Evolutionary conservation across 2,113 vertebrate species (phyloP).

Genomic region (Plecotus auritus): DNA sequence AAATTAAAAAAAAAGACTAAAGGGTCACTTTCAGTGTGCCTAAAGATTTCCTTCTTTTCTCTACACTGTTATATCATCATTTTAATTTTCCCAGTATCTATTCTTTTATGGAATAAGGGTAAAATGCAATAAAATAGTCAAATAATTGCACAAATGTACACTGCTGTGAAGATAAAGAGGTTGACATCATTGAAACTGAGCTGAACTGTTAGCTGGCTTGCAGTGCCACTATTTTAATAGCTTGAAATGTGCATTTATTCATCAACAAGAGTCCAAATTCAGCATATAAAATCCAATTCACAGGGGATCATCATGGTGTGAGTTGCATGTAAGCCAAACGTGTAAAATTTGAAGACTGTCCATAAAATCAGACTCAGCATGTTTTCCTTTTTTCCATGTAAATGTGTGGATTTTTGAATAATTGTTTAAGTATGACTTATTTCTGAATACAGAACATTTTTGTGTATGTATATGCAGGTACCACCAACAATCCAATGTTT

Average conservation of each 20-base stretch:
- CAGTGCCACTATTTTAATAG: conserved; percentile 10
- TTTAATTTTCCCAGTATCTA: not conserved
- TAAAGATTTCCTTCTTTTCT: conserved; percentile 21
- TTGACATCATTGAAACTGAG: conserved; percentile 41
- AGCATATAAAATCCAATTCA: conserved; percentile 40
- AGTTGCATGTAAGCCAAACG: conserved; percentile 7
- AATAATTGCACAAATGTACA: conserved; percentile 34
- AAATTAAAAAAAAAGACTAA: not conserved
- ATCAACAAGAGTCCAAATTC: conserved; percentile 47
- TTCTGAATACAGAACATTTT: not conserved
- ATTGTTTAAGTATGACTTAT: conserved; percentile 30
- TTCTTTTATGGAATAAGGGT: conserved; percentile 24
- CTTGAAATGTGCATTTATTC: conserved; percentile 36
- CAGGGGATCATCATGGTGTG: not conserved
- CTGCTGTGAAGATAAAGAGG: conserved; percentile 43
- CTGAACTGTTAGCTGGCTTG: conserved; percentile 19
- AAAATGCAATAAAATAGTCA: conserved; percentile 23
- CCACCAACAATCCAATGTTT: not conserved
- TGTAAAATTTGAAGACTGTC: conserved; percentile 19
- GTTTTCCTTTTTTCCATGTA: conserved; percentile 5
- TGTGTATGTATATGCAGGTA: not conserved
- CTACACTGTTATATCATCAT: not conserved
- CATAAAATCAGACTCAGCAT: conserved; percentile 15
- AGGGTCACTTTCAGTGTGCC: not conserved
- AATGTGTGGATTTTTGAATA: conserved; percentile 27